phyloP scores from a whole-genome alignment of 1,140 invertebrate species.

The Pseudoatta argentina region DNA sequence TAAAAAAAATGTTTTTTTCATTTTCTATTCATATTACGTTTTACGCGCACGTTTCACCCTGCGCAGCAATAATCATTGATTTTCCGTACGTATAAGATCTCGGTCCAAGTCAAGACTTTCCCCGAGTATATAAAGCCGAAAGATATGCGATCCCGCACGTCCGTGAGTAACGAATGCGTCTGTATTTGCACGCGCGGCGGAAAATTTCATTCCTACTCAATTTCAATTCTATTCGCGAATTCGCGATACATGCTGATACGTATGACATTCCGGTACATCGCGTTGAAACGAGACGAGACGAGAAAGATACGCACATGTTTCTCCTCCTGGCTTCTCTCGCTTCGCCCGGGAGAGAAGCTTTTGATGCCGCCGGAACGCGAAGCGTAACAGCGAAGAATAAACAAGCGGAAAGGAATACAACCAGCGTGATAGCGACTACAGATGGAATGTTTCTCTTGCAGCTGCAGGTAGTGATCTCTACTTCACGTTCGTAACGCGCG shows the following conservation, averaged over 20 bases:
- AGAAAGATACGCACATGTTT: conserved; percentile 12
- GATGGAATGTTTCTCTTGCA: conserved; percentile 30
- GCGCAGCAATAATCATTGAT: neutral
- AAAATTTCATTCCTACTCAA: conserved; percentile 53
- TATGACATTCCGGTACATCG: neutral
- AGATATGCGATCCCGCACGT: conserved; percentile 10
- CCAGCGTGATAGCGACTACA: conserved; percentile 19
- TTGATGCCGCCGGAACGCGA: neutral
- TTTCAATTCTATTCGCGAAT: conserved; percentile 44
- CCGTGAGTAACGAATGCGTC: conserved; percentile 22
- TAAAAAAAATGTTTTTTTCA: neutral
- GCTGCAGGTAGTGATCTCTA: conserved; percentile 15
- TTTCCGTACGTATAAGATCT: neutral
- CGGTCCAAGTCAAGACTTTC: neutral
- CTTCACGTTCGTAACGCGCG: neutral
- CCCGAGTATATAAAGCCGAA: conserved; percentile 14
- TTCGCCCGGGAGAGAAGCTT: neutral
- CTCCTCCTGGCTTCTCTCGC: neutral
- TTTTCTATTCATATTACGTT: neutral
- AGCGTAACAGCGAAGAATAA: conserved; percentile 35
- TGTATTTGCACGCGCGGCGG: conserved; percentile 25
- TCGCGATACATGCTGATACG: conserved; percentile 26
- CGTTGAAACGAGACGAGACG: neutral
- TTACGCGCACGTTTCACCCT: neutral
- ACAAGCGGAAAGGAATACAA: conserved; percentile 50